Evolutionary conservation across 2,113 vertebrate species (phyloP), one percentile per base, ranked within the genome.

Genomic region (Aegotheles bennettii): DNA sequence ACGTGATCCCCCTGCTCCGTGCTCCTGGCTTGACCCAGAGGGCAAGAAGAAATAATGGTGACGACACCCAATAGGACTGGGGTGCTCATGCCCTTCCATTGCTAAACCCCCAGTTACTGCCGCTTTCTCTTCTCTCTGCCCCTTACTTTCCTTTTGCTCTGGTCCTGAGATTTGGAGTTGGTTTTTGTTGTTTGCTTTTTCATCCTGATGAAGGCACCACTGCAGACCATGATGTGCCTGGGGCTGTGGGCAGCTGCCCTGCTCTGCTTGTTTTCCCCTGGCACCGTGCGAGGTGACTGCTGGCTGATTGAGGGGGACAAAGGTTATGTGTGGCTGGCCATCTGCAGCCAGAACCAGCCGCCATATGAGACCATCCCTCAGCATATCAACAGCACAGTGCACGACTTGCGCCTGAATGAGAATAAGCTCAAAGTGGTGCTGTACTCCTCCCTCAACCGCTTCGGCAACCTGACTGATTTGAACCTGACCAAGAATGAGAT

Each of bases 291-390:
- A 29, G 98, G 98, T 11, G 99, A 99, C 98, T 99, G 99, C 97
- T 99, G 99, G 99, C 98, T 99, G 89, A 99, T 99, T 12, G 99
- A 99, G 87, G 99, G 99, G 7, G 99, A 99, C 96, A 99, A 99
- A 97, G 99, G 99, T 50, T 99, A 99, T 4, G 99, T 99, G 51
- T 99, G 99, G 99, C 97, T 99, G 97, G 99, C 99, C 87, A 99
- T 99, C 97, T 99, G 99, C 98, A 99, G 99, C 97, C 99, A 99
- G 98, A 99, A 99, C 98, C 99, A 99, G 97, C 99, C 99, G 12
- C 99, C 99, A 0, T 99, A 99, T 4, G 99, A 99, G 97, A 99
- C 99, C 96, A 99, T 99, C 75, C 99, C 99, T 26, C 99, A 99
- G 97, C 99, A 99, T 91, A 99, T 99, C 98, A 99, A 99, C 97